phyloP scores from a whole-genome alignment of 1,140 invertebrate species.

The Drosophila azteca region DNA sequence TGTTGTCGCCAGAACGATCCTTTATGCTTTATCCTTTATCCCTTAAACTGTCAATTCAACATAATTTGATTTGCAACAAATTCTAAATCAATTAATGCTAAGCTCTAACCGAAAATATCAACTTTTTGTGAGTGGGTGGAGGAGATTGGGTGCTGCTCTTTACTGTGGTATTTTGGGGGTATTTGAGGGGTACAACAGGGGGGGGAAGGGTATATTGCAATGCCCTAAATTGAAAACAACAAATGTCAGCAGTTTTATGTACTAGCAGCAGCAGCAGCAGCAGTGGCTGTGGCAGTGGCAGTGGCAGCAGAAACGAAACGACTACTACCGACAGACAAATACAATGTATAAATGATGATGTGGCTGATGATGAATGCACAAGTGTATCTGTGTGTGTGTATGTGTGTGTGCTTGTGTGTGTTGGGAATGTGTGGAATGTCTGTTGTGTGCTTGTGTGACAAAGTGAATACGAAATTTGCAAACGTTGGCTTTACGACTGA shows the following conservation, averaged over 20 bases:
- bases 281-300: too few species aligned
- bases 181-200: not conserved
- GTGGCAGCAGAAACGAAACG: conserved; percentile 23
- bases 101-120: conserved; percentile 44
- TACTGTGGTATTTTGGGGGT: too few species aligned
- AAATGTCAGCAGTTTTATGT: conserved; percentile 78
- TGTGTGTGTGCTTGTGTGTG: conserved; percentile 22
- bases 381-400: conserved; percentile 34
- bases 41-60: conserved; percentile 53
- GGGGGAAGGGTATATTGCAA: conserved; percentile 18
- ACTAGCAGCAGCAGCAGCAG: conserved; percentile 44
- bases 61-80: conserved; percentile 63
- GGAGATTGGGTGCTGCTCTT: not conserved
- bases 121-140: not conserved
- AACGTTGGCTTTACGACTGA: conserved; percentile 75
- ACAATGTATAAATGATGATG: conserved; percentile 81
- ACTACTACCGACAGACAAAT: conserved; percentile 58
- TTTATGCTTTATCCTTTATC: not conserved
- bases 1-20: not conserved
- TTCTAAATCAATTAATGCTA: conserved; percentile 72
- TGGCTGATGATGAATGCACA: conserved; percentile 75
- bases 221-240: conserved; percentile 73
- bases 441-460: conserved; percentile 57
- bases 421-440: not conserved
- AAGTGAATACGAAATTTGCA: conserved; percentile 80